phyloP scores from a whole-genome alignment of 2,113 vertebrate species.

The Nestor notabilis region DNA sequence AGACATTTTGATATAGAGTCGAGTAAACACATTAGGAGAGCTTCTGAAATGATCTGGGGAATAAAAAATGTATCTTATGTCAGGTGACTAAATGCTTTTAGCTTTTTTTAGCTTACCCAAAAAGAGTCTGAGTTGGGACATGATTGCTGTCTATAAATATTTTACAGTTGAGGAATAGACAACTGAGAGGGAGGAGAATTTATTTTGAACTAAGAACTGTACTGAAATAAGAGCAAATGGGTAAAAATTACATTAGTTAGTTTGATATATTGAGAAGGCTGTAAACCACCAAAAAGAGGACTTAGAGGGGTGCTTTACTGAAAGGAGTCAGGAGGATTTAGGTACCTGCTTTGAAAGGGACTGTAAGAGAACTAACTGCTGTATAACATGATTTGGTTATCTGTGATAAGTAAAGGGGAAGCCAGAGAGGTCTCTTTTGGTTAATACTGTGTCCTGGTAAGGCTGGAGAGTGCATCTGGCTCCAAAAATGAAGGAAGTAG shows the following conservation, averaged over 20 bases:
- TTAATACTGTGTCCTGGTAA: neutral
- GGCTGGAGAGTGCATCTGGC: neutral
- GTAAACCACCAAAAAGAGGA: neutral
- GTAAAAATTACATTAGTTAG: neutral
- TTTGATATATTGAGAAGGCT: neutral
- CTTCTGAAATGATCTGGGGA: neutral
- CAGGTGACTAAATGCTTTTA: conserved; percentile 33
- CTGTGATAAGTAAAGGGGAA: neutral
- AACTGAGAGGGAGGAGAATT: conserved; percentile 40
- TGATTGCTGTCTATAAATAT: conserved; percentile 53
- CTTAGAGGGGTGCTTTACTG: neutral
- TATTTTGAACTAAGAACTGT: conserved; percentile 38
- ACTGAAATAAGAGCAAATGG: conserved; percentile 10
- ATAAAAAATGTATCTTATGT: neutral
- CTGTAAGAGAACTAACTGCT: neutral
- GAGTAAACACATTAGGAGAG: neutral
- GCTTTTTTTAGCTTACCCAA: conserved; percentile 37
- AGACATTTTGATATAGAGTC: neutral
- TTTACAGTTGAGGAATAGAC: conserved; percentile 18
- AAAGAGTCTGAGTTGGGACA: conserved; percentile 9
- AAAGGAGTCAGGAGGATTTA: neutral
- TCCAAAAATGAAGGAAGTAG: neutral
- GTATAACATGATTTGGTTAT: neutral
- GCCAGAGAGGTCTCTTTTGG: neutral
- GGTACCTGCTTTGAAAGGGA: neutral